Base-by-base conservation (phyloP, 2,888 invertebrate species). In the Agriopis leucophaearia region DNA sequence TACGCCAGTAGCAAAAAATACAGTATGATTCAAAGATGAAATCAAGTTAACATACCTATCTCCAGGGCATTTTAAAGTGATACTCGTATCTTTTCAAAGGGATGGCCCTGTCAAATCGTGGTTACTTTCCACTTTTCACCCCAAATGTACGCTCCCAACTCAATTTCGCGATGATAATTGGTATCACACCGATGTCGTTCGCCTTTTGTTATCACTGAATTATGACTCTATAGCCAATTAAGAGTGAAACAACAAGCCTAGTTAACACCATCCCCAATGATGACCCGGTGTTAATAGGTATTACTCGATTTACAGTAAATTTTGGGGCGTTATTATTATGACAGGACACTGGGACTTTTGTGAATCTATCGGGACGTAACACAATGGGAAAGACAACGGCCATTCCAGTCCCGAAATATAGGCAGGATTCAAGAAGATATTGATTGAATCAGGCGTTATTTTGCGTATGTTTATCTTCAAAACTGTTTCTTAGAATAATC, bases 111-210 rank as follows among this genome's bases (percentile, higher is more conserved):
- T 48, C 58, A 58, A 48, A 36, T 8, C 16, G 47, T 9, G 58
- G 16, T 38, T 48, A 52, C 45, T 52, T 47, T 48, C 16, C 59
- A 54, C 54, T 65, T 65, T 55, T 42, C 13, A 15, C 15, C 27
- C 40, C 50, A 56, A 61, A 75, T 77, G 65, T 78, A 74, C 74
- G 58, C 59, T 52, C 74, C 74, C 73, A 81, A 84, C 82, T 88
- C 86, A 88, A 90, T 89, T 88, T 81, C 81, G 86, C 83, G 82
- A 87, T 86, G 83, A 86, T 90, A 90, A 90, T 90, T 90, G 88
- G 88, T 87, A 88, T 86, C 86, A 85, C 81, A 80, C 85, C 82
- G 85, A 87, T 86, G 88, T 84, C 80, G 74, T 81, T 83, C 79
- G 82, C 82, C 89, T 89, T 86, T 91, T 90, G 90, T 91, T 88